Percentiles rank a stretch among this genome's conserved stretches.
phyloP scores from a whole-genome alignment of 2,797 vertebrate species.

The Liparis tanakae region DNA sequence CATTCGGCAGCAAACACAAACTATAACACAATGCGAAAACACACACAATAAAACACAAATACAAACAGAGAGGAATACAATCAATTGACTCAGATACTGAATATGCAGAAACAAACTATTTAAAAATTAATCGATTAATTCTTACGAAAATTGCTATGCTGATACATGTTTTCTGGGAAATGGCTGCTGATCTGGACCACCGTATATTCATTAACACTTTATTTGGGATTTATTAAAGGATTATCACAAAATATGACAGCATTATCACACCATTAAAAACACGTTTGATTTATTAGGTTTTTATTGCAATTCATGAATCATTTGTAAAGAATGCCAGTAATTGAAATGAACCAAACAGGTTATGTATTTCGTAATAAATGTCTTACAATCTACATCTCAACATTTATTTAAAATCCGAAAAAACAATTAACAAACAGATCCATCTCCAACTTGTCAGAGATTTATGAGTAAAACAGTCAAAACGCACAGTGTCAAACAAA shows the following conservation, averaged over 20 bases:
- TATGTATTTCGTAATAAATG: conserved; percentile 12
- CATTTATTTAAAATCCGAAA: conserved; percentile 14
- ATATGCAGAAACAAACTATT: not conserved
- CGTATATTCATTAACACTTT: not conserved
- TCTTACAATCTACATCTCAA: conserved; percentile 6
- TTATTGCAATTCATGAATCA: not conserved
- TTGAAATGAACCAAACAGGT: conserved; percentile 17
- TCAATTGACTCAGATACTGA: not conserved
- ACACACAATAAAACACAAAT: not conserved
- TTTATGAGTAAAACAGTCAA: not conserved
- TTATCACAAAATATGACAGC: not conserved
- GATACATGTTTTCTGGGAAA: not conserved
- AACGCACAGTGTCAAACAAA: conserved; percentile 11
- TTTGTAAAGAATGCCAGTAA: not conserved
- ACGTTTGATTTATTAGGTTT: not conserved
- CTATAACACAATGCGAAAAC: not conserved
- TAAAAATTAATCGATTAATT: not conserved
- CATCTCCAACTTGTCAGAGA: conserved; percentile 6
- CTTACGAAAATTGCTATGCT: not conserved
- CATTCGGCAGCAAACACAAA: not conserved
- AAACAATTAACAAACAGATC: conserved; percentile 8
- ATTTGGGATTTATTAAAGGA: not conserved
- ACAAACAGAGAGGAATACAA: not conserved
- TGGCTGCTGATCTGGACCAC: not conserved
- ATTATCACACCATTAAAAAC: not conserved